phyloP scores from a whole-genome alignment of 2,888 invertebrate genomes.

The Miltochrista miniata region DNA sequence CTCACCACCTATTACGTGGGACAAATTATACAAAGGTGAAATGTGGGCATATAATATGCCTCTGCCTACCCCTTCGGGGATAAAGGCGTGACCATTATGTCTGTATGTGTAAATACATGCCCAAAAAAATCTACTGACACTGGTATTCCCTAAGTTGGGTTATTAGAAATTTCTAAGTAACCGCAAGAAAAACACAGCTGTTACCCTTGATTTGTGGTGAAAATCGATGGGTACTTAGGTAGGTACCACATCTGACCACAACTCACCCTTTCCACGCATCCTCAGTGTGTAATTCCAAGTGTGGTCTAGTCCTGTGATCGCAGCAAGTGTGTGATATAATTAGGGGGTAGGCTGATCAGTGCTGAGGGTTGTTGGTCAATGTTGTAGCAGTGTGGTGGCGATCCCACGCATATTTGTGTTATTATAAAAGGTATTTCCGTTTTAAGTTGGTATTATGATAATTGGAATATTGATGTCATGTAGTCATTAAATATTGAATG shows the following conservation, averaged over 20 bases:
- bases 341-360: constrained; percentile 12
- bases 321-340: constrained; percentile 22
- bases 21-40: too few relatives aligned
- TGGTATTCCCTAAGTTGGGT: too few relatives aligned
- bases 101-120: too few relatives aligned
- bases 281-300: constrained; percentile 1
- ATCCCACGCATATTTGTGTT: constrained; percentile 27
- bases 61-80: too few relatives aligned
- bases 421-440: constrained; percentile 14
- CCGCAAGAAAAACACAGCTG: neutral
- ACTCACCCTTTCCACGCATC: neutral
- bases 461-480: neutral
- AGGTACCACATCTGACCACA: neutral
- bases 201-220: neutral
- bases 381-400: constrained; percentile 25
- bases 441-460: neutral
- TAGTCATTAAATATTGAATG: too few relatives aligned
- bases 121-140: too few relatives aligned
- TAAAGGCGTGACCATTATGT: too few relatives aligned
- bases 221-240: neutral
- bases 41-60: too few relatives aligned
- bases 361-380: constrained; percentile 32
- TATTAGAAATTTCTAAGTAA: too few relatives aligned
- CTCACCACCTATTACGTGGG: too few relatives aligned
- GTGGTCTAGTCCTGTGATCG: constrained; percentile 19